A percentile compares a stretch with the other conserved stretches of the same genome.
Evolutionary conservation across 53 echinoderm and acorn worm genomes (phyloP).

Genomic region (Hippasteria phrygiana): DNA sequence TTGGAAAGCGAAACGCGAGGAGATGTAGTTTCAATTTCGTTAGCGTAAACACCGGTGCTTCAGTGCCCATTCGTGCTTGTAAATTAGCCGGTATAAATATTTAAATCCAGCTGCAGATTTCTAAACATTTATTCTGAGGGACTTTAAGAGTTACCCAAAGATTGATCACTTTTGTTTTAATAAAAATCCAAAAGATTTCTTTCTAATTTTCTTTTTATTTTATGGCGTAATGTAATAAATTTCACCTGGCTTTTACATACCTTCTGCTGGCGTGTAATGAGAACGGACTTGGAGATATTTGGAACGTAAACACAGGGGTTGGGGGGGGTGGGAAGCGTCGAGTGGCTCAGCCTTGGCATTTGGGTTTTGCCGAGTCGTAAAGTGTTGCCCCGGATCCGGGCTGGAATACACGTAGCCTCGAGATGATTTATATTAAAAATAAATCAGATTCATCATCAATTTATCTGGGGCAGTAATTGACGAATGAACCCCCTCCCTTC

Average conservation of each 20-base stretch:
- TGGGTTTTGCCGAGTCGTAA: not conserved
- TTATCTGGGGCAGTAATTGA: conserved; percentile 33
- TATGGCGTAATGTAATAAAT: not conserved
- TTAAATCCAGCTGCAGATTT: not conserved
- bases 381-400: not conserved
- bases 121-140: not conserved
- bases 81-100: not conserved
- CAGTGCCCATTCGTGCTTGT: not conserved
- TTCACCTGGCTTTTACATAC: not conserved
- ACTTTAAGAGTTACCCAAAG: not conserved
- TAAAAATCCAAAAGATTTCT: not conserved
- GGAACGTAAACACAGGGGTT: not conserved
- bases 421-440: conserved; percentile 39
- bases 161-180: not conserved
- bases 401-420: not conserved
- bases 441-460: conserved; percentile 16
- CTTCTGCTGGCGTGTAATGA: not conserved
- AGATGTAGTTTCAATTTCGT: not conserved
- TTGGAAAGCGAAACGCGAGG: not conserved
- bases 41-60: not conserved
- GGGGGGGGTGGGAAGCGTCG: not conserved
- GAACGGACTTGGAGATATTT: conserved; percentile 5
- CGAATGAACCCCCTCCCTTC: not conserved
- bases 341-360: conserved; percentile 35
- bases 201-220: not conserved